phyloP scores from a whole-genome alignment of 2,888 invertebrate genomes.

The Euspilapteryx auroguttella region DNA sequence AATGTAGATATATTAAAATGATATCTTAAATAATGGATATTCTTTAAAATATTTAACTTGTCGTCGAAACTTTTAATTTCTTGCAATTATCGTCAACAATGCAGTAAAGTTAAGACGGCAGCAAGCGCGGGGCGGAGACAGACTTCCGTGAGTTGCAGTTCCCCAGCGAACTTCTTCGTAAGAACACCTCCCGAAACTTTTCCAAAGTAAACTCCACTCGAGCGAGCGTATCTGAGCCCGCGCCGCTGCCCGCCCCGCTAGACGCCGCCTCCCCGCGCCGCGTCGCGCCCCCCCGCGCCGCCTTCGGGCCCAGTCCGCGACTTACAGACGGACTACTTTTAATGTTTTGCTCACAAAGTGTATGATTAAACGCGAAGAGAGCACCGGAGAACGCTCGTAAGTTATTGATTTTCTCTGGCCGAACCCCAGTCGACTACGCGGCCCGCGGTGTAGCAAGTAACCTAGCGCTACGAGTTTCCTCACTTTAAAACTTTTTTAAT shows the following conservation, averaged over 20 bases:
- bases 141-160: constrained; percentile 49
- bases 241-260: constrained; percentile 14
- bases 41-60: too few relatives aligned
- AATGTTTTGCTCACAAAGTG: constrained; percentile 63
- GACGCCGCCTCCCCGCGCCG: constrained; percentile 18
- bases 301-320: constrained; percentile 41
- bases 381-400: constrained; percentile 60
- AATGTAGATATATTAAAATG: too few relatives aligned
- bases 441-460: constrained; percentile 35
- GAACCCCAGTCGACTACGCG: constrained; percentile 51
- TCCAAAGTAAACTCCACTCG: constrained; percentile 17
- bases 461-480: too few relatives aligned
- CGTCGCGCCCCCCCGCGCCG: constrained; percentile 11
- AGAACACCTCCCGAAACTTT: constrained; percentile 56
- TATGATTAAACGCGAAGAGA: constrained; percentile 62
- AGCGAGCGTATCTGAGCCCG: constrained; percentile 20
- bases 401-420: constrained; percentile 61
- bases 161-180: constrained; percentile 52
- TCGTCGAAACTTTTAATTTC: constrained; percentile 53
- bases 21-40: too few relatives aligned
- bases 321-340: constrained; percentile 62
- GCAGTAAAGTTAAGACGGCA: constrained; percentile 36
- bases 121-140: constrained; percentile 32
- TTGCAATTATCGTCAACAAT: too few relatives aligned
- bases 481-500: constrained; percentile 23